Percentiles rank a stretch among this genome's conserved stretches.
Conservation (phyloP, 2,113 vertebrate genomes). For the Tragulus kanchil region DNA sequence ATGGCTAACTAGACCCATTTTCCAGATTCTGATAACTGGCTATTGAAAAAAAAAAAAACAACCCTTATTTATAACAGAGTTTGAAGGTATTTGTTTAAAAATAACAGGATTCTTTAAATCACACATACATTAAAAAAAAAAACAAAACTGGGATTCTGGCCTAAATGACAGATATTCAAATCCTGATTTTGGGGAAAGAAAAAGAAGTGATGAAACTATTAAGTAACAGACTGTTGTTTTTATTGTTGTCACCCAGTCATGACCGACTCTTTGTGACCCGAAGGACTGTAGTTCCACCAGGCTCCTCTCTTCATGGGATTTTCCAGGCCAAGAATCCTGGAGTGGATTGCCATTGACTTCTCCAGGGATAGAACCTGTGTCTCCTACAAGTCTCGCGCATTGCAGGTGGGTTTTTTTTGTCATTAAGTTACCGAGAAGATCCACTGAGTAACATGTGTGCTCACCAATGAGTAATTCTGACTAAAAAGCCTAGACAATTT, state of each 20-base stretch:
- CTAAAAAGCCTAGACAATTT: slow-evolving; percentile 6
- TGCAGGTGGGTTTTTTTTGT: background rate
- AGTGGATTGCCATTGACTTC: background rate
- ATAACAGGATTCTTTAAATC: background rate
- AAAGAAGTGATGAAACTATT: slow-evolving; percentile 16
- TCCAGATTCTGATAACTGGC: slow-evolving; percentile 14
- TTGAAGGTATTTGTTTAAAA: slow-evolving; percentile 30
- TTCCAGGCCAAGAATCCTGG: background rate
- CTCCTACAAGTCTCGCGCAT: background rate
- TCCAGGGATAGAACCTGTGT: background rate
- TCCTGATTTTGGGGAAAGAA: slow-evolving; percentile 5
- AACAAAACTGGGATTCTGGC: background rate
- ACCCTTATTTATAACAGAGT: background rate
- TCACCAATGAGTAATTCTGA: background rate
- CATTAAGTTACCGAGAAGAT: background rate
- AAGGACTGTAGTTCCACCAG: background rate
- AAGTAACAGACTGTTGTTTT: background rate
- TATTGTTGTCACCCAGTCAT: background rate
- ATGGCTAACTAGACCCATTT: background rate
- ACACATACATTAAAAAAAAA: background rate
- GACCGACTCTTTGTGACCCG: background rate
- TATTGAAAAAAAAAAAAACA: background rate
- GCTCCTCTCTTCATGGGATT: background rate
- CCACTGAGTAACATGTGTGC: background rate
- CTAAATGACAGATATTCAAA: background rate